phyloP scores from a whole-genome alignment of 2,113 vertebrate species.

The Falco punctatus region DNA sequence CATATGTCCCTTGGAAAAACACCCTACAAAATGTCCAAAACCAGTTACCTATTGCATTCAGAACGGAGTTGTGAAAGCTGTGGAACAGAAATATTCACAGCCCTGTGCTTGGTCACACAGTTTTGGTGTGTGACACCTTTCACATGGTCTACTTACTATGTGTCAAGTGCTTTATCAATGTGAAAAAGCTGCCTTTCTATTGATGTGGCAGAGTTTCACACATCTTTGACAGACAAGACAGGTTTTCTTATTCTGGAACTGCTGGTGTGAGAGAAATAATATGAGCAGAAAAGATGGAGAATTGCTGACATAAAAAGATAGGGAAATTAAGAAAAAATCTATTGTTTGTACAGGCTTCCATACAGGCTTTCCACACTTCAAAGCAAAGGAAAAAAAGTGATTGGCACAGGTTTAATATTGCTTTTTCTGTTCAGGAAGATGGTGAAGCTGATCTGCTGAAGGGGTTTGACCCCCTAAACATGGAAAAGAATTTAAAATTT shows the following conservation, averaged over 20 bases:
- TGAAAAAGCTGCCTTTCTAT: not conserved
- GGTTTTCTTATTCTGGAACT: not conserved
- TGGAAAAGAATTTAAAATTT: not conserved
- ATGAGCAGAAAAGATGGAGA: not conserved
- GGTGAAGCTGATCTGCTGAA: not conserved
- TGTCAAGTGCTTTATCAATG: rapidly evolving
- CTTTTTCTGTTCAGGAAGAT: not conserved
- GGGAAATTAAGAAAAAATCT: not conserved
- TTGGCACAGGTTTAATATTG: not conserved
- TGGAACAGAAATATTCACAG: not conserved
- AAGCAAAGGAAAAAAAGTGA: not conserved
- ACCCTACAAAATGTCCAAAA: not conserved
- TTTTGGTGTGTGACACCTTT: not conserved
- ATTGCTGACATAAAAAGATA: not conserved
- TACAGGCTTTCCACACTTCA: not conserved
- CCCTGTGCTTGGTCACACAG: not conserved
- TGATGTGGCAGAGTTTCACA: not conserved
- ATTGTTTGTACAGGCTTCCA: not conserved
- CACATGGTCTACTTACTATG: not conserved
- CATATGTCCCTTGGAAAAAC: not conserved
- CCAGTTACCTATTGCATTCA: not conserved
- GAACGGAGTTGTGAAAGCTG: not conserved
- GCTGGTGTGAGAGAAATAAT: not conserved
- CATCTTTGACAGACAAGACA: not conserved
- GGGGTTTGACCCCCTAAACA: not conserved